These are phyloP conservation scores for Phrynocephalus versicolor DNA, from an alignment of 2,113 vertebrate species.

Conservation along the genomic window DNA sequence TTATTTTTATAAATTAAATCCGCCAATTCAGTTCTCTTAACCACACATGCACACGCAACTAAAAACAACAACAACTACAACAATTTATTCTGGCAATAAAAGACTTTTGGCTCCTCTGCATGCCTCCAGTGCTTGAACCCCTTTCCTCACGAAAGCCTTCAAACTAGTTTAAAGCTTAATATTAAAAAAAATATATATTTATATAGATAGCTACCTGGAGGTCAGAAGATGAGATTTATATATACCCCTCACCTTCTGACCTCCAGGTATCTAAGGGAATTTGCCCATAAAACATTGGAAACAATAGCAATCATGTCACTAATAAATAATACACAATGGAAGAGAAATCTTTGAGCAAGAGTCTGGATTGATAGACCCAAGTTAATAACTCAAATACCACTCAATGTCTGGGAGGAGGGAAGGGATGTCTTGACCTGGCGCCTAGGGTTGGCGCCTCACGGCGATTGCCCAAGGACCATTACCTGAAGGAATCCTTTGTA, in stretches of 20 bases:
- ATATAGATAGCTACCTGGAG: no score
- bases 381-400: background rate
- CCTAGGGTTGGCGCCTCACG: background rate
- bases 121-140: background rate
- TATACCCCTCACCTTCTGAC: background rate
- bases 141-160: background rate
- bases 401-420: background rate
- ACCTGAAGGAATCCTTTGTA: conserved; percentile 35
- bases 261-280: background rate
- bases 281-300: background rate
- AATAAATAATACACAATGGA: background rate
- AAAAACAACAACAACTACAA: background rate
- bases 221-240: no score
- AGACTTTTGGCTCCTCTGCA: background rate
- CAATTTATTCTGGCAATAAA: background rate
- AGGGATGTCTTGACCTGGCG: conserved; percentile 4
- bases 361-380: background rate
- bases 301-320: background rate
- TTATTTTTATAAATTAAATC: background rate
- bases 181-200: background rate
- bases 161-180: background rate
- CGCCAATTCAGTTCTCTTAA: background rate
- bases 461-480: conserved; percentile 13
- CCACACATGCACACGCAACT: background rate
- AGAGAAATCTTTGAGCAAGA: background rate